phyloP scores from a whole-genome alignment of 1,140 invertebrate species.

The Medauroidea extradentata region DNA sequence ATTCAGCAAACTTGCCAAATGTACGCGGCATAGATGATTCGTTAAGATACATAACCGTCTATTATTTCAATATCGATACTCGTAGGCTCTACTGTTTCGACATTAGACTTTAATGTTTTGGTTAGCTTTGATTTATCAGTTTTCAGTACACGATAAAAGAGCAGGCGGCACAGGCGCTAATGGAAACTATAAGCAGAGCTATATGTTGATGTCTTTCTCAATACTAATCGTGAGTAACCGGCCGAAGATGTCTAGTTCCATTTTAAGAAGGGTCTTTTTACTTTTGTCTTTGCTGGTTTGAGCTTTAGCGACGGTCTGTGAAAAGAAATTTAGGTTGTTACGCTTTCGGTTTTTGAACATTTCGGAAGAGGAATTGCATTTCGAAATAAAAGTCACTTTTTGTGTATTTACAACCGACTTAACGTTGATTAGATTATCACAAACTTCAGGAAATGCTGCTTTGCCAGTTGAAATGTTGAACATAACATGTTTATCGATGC shows the following conservation, averaged over 20 bases:
- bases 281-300: slow-evolving; percentile 13
- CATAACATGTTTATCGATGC: slow-evolving; percentile 24
- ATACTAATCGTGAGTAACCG: slow-evolving; percentile 29
- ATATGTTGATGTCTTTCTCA: slow-evolving; percentile 31
- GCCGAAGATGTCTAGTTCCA: slow-evolving; percentile 33
- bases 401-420: slow-evolving; percentile 23
- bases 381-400: slow-evolving; percentile 28
- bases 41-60: slow-evolving; percentile 9
- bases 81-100: not conserved
- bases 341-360: slow-evolving; percentile 32
- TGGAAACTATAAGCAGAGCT: slow-evolving; percentile 28
- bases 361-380: slow-evolving; percentile 22
- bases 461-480: slow-evolving; percentile 32
- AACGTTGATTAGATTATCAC: slow-evolving; percentile 26
- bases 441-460: slow-evolving; percentile 27
- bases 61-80: slow-evolving; percentile 8
- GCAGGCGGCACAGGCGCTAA: slow-evolving; percentile 32
- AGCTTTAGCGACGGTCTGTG: slow-evolving; percentile 19
- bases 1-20: slow-evolving; percentile 12
- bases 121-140: no score
- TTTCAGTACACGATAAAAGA: slow-evolving; percentile 29
- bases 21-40: slow-evolving; percentile 7
- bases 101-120: not conserved
- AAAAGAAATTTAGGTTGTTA: slow-evolving; percentile 32
- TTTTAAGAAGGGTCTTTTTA: slow-evolving; percentile 29